A percentile compares a stretch with the other conserved stretches of the same genome.
Conservation (phyloP, 2,888 invertebrate species). For the Melieria omissa region DNA sequence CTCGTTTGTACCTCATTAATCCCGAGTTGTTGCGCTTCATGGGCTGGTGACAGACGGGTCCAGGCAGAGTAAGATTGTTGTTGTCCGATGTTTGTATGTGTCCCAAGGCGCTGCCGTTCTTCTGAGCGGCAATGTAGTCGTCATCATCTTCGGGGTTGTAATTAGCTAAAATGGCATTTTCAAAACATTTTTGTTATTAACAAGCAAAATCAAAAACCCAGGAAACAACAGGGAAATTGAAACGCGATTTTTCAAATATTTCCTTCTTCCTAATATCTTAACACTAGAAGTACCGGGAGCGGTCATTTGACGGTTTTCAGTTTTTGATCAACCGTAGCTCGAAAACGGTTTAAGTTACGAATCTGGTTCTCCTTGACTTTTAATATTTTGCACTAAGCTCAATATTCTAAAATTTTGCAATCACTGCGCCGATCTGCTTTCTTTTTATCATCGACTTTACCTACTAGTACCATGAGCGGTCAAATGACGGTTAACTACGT, state of each 20-base stretch:
- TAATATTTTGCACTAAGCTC: too few species aligned
- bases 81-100: slow-evolving; percentile 62
- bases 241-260: not conserved
- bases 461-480: too few species aligned
- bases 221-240: not conserved
- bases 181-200: too few species aligned
- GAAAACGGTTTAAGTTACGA: too few species aligned
- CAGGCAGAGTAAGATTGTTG: slow-evolving; percentile 58
- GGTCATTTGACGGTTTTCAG: too few species aligned
- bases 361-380: too few species aligned
- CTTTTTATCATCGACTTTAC: too few species aligned
- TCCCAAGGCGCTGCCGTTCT: slow-evolving; percentile 57
- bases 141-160: slow-evolving; percentile 68
- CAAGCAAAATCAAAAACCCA: not conserved
- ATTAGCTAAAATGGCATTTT: slow-evolving; percentile 55
- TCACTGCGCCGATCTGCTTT: too few species aligned
- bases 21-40: slow-evolving; percentile 56
- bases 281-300: too few species aligned
- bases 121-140: slow-evolving; percentile 57
- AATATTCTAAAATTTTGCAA: too few species aligned
- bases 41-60: slow-evolving; percentile 64
- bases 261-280: not conserved
- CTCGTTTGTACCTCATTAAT: slow-evolving; percentile 55
- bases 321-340: too few species aligned
- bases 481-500: too few species aligned